Evolutionary conservation across 2,113 vertebrate species (phyloP), one percentile per base, ranked within the genome.

Genomic region (Lasiurus borealis): DNA sequence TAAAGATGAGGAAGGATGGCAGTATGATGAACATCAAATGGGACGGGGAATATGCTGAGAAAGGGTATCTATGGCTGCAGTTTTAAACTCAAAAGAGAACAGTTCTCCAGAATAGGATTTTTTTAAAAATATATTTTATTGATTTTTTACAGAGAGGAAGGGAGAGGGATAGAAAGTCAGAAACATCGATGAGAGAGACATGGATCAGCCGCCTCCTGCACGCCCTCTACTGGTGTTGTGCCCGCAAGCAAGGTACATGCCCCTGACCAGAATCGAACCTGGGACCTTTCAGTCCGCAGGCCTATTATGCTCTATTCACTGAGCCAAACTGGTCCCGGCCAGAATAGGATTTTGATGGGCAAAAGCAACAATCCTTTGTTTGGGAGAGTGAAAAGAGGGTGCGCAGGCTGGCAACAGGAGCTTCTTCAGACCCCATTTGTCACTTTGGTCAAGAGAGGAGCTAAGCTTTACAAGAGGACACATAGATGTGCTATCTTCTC

Each of bases 81-180:
- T 83, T 92, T 85, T 78, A 78, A 46, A 69, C 77, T 93, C 13
- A 69, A 31, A 85, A 84, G n/a, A 88, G 23, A 18, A 15, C 1
- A 34, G 23, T 89, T 94, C 34, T 93, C 64, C 64, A n/a, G 44
- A 76, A 54, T n/a, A 57, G 44, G 54, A n/a, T 57, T 95, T 88
- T 83, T n/a, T n/a, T n/a, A n/a, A n/a, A n/a, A n/a, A n/a, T n/a
- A 40, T 40, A 40, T 40, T 40, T 40, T 40, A 40, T 40, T 40
- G 40, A 40, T 40, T 40, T 40, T 40, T 40, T 40, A 40, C 40
- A 40, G 40, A 40, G 40, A 40, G 40, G 40, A 40, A 40, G 40
- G 40, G 40, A 40, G 40, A 40, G 40, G 40, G 40, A 40, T 40
- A 40, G 40, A 40, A 40, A 40, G 40, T 40, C 40, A 40, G 40